phyloP scores from a whole-genome alignment of 2,888 invertebrate species.

The Cistogaster globosa region DNA sequence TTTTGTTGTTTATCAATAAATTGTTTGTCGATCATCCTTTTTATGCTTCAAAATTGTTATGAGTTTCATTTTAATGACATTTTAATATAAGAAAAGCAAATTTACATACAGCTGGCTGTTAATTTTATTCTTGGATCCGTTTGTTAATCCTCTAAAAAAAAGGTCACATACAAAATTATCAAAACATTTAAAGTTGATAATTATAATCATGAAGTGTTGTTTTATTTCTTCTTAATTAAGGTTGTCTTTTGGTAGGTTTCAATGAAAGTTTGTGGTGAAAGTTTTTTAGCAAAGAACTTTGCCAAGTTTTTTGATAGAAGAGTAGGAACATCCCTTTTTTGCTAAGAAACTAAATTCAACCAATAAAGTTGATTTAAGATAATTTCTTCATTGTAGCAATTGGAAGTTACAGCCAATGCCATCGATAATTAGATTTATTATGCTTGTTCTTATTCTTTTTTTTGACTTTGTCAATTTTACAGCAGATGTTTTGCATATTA shows the following conservation, averaged over 20 bases:
- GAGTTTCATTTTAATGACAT: slow-evolving; percentile 42
- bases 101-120: not conserved
- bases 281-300: too few relatives aligned
- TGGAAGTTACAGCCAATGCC: too few relatives aligned
- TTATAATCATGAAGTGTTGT: not conserved
- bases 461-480: too few relatives aligned
- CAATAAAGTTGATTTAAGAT: too few relatives aligned
- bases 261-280: too few relatives aligned
- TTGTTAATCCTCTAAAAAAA: slow-evolving; percentile 4
- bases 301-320: too few relatives aligned
- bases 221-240: slow-evolving; percentile 20
- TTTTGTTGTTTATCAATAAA: not conserved
- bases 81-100: slow-evolving; percentile 35
- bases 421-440: too few relatives aligned
- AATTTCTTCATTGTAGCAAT: too few relatives aligned
- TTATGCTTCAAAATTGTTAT: not conserved
- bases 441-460: too few relatives aligned
- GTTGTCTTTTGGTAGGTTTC: not conserved
- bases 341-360: too few relatives aligned
- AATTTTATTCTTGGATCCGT: not conserved
- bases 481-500: too few relatives aligned
- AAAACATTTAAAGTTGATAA: slow-evolving; percentile 8
- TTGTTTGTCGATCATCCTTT: slow-evolving; percentile 21
- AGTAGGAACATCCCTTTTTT: too few relatives aligned
- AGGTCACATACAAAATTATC: slow-evolving; percentile 12